Evolutionary conservation across 2,888 invertebrate species (phyloP).

Genomic region (Syritta pipiens): DNA sequence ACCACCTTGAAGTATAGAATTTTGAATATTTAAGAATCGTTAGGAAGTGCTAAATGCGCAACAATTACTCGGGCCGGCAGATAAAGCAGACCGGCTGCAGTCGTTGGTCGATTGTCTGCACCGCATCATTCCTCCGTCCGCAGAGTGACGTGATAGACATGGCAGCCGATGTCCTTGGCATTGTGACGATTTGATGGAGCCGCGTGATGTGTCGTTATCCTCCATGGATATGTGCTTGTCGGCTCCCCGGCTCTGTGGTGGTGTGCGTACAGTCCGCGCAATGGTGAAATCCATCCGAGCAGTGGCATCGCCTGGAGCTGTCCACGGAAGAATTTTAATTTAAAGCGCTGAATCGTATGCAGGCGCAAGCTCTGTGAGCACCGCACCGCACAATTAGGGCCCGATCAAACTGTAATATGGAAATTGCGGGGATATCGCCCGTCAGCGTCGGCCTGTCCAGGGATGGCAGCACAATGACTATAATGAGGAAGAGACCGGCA

Average conservation of each 20-base stretch:
- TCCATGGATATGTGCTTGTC: not conserved
- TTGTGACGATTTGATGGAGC: constrained; percentile 36
- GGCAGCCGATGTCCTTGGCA: constrained; percentile 40
- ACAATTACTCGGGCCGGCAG: constrained; percentile 46
- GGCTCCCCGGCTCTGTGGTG: constrained; percentile 2
- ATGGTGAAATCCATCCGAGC: constrained; percentile 10
- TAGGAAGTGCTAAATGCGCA: constrained; percentile 66
- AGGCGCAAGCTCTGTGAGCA: no score
- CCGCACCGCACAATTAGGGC: constrained; percentile 29
- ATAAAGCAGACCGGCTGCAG: constrained; percentile 38
- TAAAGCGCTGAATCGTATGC: constrained; percentile 34
- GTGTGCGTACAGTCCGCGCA: not conserved
- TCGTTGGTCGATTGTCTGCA: constrained; percentile 21
- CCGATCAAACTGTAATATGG: constrained; percentile 10
- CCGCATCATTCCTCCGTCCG: not conserved
- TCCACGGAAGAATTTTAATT: constrained; percentile 53
- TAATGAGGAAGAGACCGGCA: constrained; percentile 10
- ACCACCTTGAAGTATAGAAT: constrained; percentile 64
- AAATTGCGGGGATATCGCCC: not conserved
- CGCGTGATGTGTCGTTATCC: constrained; percentile 7
- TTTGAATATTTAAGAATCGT: constrained; percentile 66
- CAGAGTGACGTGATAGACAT: constrained; percentile 29
- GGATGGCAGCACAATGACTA: not conserved
- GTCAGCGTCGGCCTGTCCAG: not conserved
- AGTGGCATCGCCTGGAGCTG: constrained; percentile 5